Percentiles rank a stretch among this genome's conserved stretches.
Conservation (phyloP, 2,797 vertebrate species). For the Thamnophis elegans region DNA sequence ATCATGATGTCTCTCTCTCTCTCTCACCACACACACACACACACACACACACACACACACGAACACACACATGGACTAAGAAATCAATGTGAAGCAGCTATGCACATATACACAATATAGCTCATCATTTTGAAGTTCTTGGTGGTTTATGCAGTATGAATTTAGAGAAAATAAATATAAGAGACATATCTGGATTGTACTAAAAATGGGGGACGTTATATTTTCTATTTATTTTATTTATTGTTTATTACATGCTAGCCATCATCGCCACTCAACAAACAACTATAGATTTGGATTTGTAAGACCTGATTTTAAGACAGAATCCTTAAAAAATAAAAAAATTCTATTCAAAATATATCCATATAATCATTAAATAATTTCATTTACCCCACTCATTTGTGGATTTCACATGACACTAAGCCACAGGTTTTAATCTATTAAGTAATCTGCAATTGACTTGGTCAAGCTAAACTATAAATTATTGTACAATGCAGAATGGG, state of each 20-base stretch:
- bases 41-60: not conserved
- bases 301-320: not conserved
- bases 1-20: too few relatives aligned
- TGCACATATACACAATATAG: not conserved
- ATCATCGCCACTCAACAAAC: not conserved
- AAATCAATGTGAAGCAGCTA: constrained; percentile 19
- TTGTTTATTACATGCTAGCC: not conserved
- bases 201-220: not conserved
- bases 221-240: not conserved
- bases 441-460: not conserved
- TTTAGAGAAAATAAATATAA: not conserved
- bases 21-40: not conserved
- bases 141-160: not conserved
- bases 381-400: not conserved
- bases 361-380: not conserved
- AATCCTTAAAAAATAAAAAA: not conserved
- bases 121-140: not conserved
- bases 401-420: not conserved
- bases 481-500: not conserved
- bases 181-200: not conserved
- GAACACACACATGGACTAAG: constrained; percentile 17
- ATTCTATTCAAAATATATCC: not conserved
- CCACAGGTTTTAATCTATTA: not conserved
- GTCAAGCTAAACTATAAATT: not conserved
- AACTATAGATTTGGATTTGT: not conserved